Evolutionary conservation across 2,888 invertebrate species (phyloP).

Genomic region (Catonia carolina): DNA sequence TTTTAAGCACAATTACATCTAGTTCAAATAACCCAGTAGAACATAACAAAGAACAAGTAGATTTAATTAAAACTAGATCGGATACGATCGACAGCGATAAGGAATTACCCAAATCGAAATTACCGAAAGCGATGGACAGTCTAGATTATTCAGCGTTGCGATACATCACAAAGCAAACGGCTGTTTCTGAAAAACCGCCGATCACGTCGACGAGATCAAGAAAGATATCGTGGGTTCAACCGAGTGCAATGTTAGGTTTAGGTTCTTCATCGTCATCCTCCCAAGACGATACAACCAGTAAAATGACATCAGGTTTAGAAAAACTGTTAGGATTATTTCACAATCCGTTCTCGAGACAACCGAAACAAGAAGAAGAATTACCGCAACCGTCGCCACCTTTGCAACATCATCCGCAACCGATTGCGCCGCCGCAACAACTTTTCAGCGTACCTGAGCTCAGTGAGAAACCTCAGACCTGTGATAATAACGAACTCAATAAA

Average conservation of each 20-base stretch:
- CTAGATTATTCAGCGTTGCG: slow-evolving; percentile 41
- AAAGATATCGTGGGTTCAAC: slow-evolving; percentile 53
- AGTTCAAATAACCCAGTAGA: no score
- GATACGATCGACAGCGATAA: slow-evolving; percentile 23
- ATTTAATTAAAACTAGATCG: slow-evolving; percentile 1
- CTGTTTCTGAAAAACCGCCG: slow-evolving; percentile 46
- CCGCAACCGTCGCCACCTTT: slow-evolving; percentile 2
- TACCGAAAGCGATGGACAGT: slow-evolving; percentile 25
- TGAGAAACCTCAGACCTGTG: slow-evolving; percentile 11
- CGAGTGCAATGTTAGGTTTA: slow-evolving; percentile 21
- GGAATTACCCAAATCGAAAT: slow-evolving; percentile 18
- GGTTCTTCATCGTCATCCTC: slow-evolving; percentile 42
- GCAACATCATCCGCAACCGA: not conserved
- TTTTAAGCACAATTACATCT: no score
- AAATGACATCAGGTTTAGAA: slow-evolving; percentile 54
- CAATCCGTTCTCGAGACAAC: slow-evolving; percentile 43
- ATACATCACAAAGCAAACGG: slow-evolving; percentile 44
- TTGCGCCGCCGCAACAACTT: not conserved
- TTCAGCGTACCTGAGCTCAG: slow-evolving; percentile 3
- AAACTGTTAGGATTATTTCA: slow-evolving; percentile 59
- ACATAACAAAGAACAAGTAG: not conserved
- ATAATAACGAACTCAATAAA: not conserved
- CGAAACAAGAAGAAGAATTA: slow-evolving; percentile 13
- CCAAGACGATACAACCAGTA: slow-evolving; percentile 42
- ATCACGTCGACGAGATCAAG: slow-evolving; percentile 43